Evolutionary conservation across 2,888 invertebrate genomes (phyloP), one percentile per base, ranked within the genome.

Genomic region (Acanthacorydalis orientalis): DNA sequence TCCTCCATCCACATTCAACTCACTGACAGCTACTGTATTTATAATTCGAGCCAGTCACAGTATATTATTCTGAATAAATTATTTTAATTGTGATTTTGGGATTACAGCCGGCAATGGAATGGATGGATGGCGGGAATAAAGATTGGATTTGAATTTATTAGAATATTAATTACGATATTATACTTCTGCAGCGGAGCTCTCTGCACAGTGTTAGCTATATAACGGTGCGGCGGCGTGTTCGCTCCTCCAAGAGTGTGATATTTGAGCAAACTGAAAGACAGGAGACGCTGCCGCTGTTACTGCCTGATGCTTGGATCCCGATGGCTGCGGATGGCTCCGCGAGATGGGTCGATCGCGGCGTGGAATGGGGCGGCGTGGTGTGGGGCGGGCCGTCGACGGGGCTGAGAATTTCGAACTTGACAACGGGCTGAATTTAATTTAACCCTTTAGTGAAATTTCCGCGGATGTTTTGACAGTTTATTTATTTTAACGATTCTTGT

Each of bases 141-240:
- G 47, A 47, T 47, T 47, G 47, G 47, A 47, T 47, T 47, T 47
- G 47, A 47, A 47, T 47, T 47, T 47, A 47, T 47, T 47, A 47
- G 47, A 47, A 47, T 47, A 47, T 47, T 47, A 47, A 47, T 47
- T 47, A 47, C 47, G 35, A 47, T 47, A 47, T 47, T 47, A 47
- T 47, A 47, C 47, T 37, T 47, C 40, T 37, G 37, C n/a, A 37
- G 14, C 14, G 37, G 23, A 23, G 23, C 23, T 23, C 23, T 23
- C 23, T 23, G 23, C 23, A 23, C 23, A 23, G 23, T 23, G 23
- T 23, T 23, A 23, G 23, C 23, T 23, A 23, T 23, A 23, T 23
- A 23, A 23, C 23, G 23, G 23, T 23, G 23, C 23, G 23, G 23
- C 23, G 23, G 23, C 23, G 23, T 23, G 23, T 23, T 23, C 23